Evolutionary conservation across 2,888 invertebrate species (phyloP), one percentile per base, ranked within the genome.

Genomic region (Apodemia hepburni): DNA sequence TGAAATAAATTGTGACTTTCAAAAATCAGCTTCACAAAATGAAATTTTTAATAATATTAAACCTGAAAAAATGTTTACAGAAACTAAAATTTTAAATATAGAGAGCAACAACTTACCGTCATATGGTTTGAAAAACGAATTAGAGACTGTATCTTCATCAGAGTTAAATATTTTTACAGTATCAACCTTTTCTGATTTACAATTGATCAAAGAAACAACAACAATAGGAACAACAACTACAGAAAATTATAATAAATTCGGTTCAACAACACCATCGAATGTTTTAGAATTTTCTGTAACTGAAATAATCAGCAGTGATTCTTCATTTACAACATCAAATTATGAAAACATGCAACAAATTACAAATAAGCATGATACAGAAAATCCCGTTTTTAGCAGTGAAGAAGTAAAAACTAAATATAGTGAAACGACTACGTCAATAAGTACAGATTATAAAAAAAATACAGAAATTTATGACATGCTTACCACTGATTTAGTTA

Each of bases 1-100:
- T 82, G 97, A 97, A 89, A 79, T 93, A 0, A 92, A 94, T 61
- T 97, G 97, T 75, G 79, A 80, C 61, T 73, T 70, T 59, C 70
- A 72, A 68, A 75, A 71, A 66, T 67, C 77, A 18, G 29, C 62
- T 47, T 64, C 60, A 47, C 42, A 60, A 27, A 29, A 45, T 22
- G 58, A 60, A 58, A 62, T 63, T 2, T 62, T 62, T 59, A 51
- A 27, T 27, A 5, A 54, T 12, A 54, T 27, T 15, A 54, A 54
- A 27, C 12, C 27, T 11, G 54, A 54, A 27, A 54, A 54, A 54
- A 5, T 54, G 7, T 27, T 27, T 15, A 12, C 15, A 27, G 54
- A 27, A 22, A 27, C 54, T 27, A 15, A 27, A 54, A 54, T 15
- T 15, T 15, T 15, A 12, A 27, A 54, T 15, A 22, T 54, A 22